These are phyloP conservation scores for Cheilosia vernalis DNA, from an alignment of 2,888 invertebrate genomes.

Conservation along the genomic window DNA sequence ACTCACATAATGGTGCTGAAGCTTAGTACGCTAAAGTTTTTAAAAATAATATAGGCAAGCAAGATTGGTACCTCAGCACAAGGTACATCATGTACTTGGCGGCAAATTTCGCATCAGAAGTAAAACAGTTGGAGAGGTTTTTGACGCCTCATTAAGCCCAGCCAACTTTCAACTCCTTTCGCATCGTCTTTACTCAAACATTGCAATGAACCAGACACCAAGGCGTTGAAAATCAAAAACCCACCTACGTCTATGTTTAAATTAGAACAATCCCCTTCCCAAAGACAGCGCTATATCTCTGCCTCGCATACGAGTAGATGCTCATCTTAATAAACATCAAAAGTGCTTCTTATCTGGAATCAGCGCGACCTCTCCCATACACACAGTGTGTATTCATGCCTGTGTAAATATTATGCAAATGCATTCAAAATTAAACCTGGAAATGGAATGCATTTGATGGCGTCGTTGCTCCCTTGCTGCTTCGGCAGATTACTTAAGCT, in stretches of 20 bases:
- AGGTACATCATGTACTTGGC: no score
- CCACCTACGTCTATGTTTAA: conserved; percentile 1
- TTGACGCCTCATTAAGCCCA: not conserved
- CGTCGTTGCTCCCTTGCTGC: conserved; percentile 6
- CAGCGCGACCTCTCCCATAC: not conserved
- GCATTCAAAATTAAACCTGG: conserved; percentile 57
- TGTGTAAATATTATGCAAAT: conserved; percentile 58
- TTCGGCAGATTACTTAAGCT: conserved; percentile 16
- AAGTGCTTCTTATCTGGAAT: conserved; percentile 45
- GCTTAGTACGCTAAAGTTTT: no score
- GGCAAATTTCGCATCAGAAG: not conserved
- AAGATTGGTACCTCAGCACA: no score
- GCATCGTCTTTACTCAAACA: not conserved
- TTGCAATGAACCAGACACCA: not conserved
- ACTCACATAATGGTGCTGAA: no score
- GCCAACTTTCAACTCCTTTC: not conserved
- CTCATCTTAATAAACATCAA: conserved; percentile 28
- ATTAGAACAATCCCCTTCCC: conserved; percentile 41
- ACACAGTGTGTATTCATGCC: not conserved
- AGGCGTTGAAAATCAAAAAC: not conserved
- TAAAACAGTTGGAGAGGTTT: not conserved
- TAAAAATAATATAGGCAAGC: no score
- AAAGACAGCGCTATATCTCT: not conserved
- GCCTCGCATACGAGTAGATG: not conserved
- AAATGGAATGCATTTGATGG: conserved; percentile 49